Conservation (phyloP, 2,888 invertebrate species). For the Agrochola circellaris region DNA sequence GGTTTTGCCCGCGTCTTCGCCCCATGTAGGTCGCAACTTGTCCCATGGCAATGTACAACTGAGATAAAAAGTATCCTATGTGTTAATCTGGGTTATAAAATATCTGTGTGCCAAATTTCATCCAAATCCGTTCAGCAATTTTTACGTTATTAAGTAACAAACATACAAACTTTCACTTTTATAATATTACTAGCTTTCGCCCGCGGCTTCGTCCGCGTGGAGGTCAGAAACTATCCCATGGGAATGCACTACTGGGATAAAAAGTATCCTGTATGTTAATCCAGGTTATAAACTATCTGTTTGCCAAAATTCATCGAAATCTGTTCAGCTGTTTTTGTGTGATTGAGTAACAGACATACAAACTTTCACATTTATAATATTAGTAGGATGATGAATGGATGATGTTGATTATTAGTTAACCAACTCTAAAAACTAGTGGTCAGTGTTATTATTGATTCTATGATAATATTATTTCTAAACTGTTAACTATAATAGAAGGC, state of each 20-base stretch:
- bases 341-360: background rate
- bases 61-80: background rate
- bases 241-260: background rate
- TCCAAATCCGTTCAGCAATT: background rate
- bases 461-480: background rate
- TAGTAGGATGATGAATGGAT: background rate
- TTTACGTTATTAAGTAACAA: background rate
- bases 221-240: background rate
- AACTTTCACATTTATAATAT: background rate
- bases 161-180: background rate
- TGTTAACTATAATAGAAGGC: background rate
- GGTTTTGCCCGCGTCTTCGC: background rate
- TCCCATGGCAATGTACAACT: background rate
- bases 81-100: background rate
- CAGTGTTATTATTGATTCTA: background rate
- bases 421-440: background rate
- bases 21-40: background rate
- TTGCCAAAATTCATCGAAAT: background rate
- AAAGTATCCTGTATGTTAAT: background rate
- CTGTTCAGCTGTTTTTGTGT: background rate
- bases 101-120: background rate
- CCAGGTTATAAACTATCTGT: background rate
- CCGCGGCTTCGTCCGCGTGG: rapidly evolving
- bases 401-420: background rate
- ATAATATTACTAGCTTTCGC: background rate